These are phyloP conservation scores for Muntiacus reevesi DNA, from an alignment of 2,113 vertebrate species.

Conservation along the genomic window DNA sequence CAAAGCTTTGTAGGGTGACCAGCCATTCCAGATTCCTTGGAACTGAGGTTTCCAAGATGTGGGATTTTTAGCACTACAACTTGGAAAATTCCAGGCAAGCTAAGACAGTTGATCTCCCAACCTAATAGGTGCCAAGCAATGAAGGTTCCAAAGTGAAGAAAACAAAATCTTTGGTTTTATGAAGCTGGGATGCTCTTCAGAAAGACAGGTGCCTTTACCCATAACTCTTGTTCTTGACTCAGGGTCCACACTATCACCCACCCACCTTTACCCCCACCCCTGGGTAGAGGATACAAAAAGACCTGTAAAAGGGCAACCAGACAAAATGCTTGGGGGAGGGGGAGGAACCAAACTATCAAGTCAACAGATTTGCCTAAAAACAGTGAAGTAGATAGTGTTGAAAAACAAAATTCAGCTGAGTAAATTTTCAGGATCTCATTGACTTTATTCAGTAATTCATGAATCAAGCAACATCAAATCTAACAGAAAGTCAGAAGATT, in stretches of 20 bases:
- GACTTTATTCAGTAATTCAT: neutral
- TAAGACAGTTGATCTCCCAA: neutral
- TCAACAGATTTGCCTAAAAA: neutral
- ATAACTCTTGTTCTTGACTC: neutral
- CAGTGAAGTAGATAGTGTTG: neutral
- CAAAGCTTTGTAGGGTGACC: neutral
- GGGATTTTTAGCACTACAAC: neutral
- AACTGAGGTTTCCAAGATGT: neutral
- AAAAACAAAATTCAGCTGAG: neutral
- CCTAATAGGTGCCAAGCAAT: neutral
- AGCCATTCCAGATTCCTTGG: neutral
- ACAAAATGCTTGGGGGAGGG: neutral
- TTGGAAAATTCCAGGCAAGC: neutral
- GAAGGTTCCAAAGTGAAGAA: neutral
- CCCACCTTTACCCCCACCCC: accelerated
- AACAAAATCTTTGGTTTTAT: neutral
- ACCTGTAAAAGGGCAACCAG: neutral
- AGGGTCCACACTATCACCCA: neutral
- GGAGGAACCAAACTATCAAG: neutral
- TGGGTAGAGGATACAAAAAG: neutral
- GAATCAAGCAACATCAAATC: neutral
- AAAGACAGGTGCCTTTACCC: neutral
- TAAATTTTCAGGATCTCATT: neutral
- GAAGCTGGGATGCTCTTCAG: neutral
- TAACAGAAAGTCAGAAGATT: neutral